Evolutionary conservation across 2,797 vertebrate genomes (phyloP).

Genomic region (Sparidentex hasta): DNA sequence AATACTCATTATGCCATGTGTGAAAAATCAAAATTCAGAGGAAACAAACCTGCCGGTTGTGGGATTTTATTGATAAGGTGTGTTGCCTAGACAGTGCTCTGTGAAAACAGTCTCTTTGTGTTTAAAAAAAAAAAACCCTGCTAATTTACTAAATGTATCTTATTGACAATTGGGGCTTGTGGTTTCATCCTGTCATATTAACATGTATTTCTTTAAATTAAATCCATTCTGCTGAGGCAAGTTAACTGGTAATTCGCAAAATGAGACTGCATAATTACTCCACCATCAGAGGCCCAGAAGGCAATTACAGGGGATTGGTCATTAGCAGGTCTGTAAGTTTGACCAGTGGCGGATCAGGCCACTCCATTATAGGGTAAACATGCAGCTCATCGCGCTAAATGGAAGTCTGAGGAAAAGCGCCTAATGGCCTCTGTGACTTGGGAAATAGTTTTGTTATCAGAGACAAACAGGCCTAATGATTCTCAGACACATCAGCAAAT

Average conservation of each 20-base stretch:
- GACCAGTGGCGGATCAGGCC: slow-evolving; percentile 58
- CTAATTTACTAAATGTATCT: slow-evolving; percentile 37
- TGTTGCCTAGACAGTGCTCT: not conserved
- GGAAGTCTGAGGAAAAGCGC: slow-evolving; percentile 59
- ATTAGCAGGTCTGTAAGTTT: slow-evolving; percentile 63
- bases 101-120: slow-evolving; percentile 40
- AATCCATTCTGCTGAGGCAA: slow-evolving; percentile 60
- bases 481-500: slow-evolving; percentile 75
- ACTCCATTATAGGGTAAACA: slow-evolving; percentile 71
- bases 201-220: slow-evolving; percentile 63
- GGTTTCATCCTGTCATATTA: slow-evolving; percentile 61
- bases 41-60: too few species aligned
- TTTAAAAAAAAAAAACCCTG: slow-evolving; percentile 6
- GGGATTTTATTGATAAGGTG: too few species aligned
- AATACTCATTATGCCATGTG: too few species aligned
- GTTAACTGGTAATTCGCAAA: slow-evolving; percentile 73
- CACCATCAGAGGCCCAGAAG: slow-evolving; percentile 64
- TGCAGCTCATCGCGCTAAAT: slow-evolving; percentile 55
- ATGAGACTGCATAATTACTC: slow-evolving; percentile 76
- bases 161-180: slow-evolving; percentile 45
- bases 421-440: slow-evolving; percentile 66
- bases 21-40: too few species aligned
- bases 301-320: slow-evolving; percentile 73
- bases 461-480: slow-evolving; percentile 76
- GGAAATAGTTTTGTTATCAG: slow-evolving; percentile 78